Conservation (phyloP, 2,797 vertebrate species). For the Falco concolor region DNA sequence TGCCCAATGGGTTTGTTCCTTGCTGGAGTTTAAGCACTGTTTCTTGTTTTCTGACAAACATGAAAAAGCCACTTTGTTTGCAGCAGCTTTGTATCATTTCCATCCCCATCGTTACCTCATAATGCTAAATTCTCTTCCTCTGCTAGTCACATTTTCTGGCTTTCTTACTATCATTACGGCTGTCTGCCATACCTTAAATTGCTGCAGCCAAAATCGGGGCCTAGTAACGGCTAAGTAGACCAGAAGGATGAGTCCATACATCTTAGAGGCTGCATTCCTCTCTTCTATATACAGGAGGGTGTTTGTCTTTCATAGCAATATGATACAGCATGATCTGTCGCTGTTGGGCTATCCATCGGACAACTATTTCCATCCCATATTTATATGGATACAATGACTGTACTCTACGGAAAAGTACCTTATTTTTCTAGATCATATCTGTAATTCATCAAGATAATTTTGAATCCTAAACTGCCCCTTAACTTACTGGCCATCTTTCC, state of each 20-base stretch:
- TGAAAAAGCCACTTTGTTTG: not conserved
- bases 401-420: not conserved
- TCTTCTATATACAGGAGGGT: accelerated
- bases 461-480: not conserved
- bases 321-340: not conserved
- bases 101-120: not conserved
- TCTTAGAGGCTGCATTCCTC: not conserved
- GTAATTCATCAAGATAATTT: not conserved
- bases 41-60: not conserved
- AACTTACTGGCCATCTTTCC: not conserved
- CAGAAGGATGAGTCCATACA: not conserved
- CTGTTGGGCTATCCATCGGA: not conserved
- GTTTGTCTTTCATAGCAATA: not conserved
- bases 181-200: not conserved
- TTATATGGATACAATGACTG: not conserved
- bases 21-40: not conserved
- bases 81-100: not conserved
- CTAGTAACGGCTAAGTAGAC: not conserved
- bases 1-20: not conserved
- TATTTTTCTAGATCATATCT: not conserved
- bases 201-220: not conserved
- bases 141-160: not conserved
- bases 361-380: not conserved
- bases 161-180: not conserved
- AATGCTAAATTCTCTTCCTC: not conserved